Base-by-base conservation (phyloP, 2,113 vertebrate genomes). In the Oncorhynchus clarkii region DNA sequence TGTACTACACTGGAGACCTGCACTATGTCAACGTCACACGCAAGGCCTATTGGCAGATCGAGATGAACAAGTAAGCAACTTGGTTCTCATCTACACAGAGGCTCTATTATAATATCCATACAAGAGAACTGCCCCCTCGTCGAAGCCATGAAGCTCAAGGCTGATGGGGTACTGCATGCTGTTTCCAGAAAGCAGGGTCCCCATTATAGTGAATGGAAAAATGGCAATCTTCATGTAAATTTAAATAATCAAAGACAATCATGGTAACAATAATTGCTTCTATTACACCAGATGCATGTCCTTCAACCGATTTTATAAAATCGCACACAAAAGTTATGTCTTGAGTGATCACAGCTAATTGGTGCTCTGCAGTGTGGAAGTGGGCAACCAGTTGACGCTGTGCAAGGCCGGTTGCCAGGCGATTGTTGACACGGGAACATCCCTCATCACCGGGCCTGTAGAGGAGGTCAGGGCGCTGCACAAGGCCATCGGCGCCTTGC, bases 31-130 rank as follows among this genome's bases (percentile, higher is more conserved):
- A 94, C 0, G 93, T 97, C 77, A 95, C 94, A 0, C 75, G 93
- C 48, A 95, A 94, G 51, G 95, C 94, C 67, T 97, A 93, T 85
- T 97, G 96, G 96, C 96, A 97, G 92, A 86, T 97, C 78, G 49
- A 89, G 69, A 86, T 95, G 91, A 83, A 92, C 27, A 70, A 89
- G 96, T 97, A 80, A 92, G 89, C 29, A 34, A 2, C 4, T 54
- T 3, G 14, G 2, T 11, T 39, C 4, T 20, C 67, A 34, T 3
- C 16, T 18, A 66, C 26, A 66, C 64, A 66, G 49, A 14, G 51
- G 51, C 39, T 45, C 39, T 45, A 11, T 11, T 12, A 11, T 45
- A 45, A 45, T 45, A 45, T 45, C 39, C 9, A 45, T 11, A 3
- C 39, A 9, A 45, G 39, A 12, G 9, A 45, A 45, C 39, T 11